These are phyloP conservation scores for Centropyge bicolor DNA, from an alignment of 2,797 vertebrate species.

Conservation along the genomic window DNA sequence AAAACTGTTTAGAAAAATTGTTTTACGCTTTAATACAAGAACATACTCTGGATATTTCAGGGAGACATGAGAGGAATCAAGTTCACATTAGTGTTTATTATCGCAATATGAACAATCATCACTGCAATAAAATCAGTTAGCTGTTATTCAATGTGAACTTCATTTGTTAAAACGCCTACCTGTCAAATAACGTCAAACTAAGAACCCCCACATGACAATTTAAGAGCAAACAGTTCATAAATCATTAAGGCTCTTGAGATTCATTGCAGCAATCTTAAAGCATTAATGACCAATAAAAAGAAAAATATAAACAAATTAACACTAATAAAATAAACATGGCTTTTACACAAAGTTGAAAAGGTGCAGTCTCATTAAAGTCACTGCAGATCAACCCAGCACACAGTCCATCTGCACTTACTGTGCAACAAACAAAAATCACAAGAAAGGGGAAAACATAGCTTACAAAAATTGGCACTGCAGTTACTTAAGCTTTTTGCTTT, in stretches of 20 bases:
- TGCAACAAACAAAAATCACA: conserved; percentile 3
- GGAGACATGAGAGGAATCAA: background rate
- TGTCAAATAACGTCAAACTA: background rate
- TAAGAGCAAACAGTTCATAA: background rate
- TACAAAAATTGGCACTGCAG: background rate
- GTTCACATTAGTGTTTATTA: background rate
- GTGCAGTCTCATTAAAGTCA: background rate
- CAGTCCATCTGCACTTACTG: background rate
- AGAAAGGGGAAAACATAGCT: background rate
- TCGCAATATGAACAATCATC: conserved; percentile 5
- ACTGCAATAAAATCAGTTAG: conserved; percentile 20
- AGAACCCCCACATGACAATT: background rate
- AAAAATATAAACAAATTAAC: background rate
- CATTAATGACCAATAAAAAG: background rate
- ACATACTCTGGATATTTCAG: background rate
- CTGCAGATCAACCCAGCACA: background rate
- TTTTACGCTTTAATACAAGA: conserved; percentile 37
- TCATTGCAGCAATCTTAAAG: background rate
- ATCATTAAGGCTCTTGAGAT: background rate
- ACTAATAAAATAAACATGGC: background rate
- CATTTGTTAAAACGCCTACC: background rate
- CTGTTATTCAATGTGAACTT: conserved; percentile 28
- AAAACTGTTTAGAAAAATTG: background rate
- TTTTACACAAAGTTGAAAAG: conserved; percentile 10
- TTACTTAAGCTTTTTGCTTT: background rate